Evolutionary conservation across 2,113 vertebrate species (phyloP).

Genomic region (Felis catus): DNA sequence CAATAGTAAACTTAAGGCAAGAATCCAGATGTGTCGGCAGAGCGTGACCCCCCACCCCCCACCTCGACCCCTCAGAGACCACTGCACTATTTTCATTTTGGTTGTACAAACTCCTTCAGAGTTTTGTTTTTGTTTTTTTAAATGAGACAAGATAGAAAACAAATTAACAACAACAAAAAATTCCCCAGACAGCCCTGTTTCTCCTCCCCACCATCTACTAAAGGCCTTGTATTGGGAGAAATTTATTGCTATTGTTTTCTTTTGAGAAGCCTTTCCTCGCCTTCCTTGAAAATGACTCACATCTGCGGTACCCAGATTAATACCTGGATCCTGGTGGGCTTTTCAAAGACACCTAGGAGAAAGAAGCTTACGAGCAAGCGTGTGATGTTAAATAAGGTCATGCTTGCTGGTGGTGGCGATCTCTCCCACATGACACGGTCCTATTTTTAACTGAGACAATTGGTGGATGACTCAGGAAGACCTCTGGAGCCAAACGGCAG

Average conservation of each 20-base stretch:
- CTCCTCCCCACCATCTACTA: not conserved
- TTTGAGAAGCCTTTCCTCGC: not conserved
- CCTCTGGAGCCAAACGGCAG: conserved; percentile 60
- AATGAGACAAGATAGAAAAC: not conserved
- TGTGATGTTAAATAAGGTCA: conserved; percentile 68
- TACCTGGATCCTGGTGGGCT: not conserved
- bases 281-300: not conserved
- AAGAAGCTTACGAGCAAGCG: not conserved
- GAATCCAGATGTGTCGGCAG: too few species aligned
- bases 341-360: conserved; percentile 46
- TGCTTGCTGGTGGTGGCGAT: conserved; percentile 30
- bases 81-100: not conserved
- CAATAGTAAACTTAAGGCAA: not conserved
- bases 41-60: not conserved
- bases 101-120: not conserved
- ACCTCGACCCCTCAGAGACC: not conserved
- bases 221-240: not conserved
- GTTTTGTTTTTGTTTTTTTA: too few species aligned
- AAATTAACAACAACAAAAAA: not conserved
- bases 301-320: not conserved
- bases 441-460: conserved; percentile 79
- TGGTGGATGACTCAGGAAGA: conserved; percentile 76
- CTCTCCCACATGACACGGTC: conserved; percentile 38
- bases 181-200: not conserved
- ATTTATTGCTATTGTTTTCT: not conserved